phyloP scores from a whole-genome alignment of 2,888 invertebrate genomes.

The Phalera bucephala region DNA sequence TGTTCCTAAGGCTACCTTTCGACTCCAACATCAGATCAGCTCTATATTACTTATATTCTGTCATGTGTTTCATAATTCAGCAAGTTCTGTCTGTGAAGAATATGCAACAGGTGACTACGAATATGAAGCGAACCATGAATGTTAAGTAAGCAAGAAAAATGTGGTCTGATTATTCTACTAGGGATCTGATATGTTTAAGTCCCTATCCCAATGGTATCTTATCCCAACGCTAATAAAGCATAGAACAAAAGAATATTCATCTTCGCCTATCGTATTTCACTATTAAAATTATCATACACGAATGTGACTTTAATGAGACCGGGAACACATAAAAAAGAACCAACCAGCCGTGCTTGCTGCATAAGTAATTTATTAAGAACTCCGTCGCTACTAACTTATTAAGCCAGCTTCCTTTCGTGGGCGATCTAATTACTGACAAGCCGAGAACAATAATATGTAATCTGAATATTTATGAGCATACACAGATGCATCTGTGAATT shows the following conservation, averaged over 20 bases:
- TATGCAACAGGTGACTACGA: too few relatives aligned
- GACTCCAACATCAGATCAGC: too few relatives aligned
- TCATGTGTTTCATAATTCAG: too few relatives aligned
- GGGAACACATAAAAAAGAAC: slow-evolving; percentile 43
- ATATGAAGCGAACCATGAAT: too few relatives aligned
- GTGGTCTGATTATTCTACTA: too few relatives aligned
- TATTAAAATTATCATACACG: slow-evolving; percentile 36
- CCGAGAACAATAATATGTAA: slow-evolving; percentile 77
- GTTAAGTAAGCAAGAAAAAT: too few relatives aligned
- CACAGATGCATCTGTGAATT: slow-evolving; percentile 60
- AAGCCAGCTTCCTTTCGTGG: slow-evolving; percentile 72
- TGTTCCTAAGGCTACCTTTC: too few relatives aligned
- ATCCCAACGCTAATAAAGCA: neutral
- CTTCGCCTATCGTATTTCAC: slow-evolving; percentile 21
- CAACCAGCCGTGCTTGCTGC: slow-evolving; percentile 35
- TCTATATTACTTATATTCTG: too few relatives aligned
- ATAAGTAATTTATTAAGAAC: slow-evolving; percentile 65
- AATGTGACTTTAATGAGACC: slow-evolving; percentile 55
- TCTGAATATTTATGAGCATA: slow-evolving; percentile 76
- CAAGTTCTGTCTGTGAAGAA: too few relatives aligned
- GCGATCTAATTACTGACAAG: slow-evolving; percentile 81
- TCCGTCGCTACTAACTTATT: slow-evolving; percentile 71
- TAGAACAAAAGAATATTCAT: slow-evolving; percentile 1
- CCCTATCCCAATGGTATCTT: neutral
- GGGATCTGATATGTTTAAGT: too few relatives aligned